Evolutionary conservation across 1,140 invertebrate genomes (phyloP).

Genomic region (Drosophila mayri): DNA sequence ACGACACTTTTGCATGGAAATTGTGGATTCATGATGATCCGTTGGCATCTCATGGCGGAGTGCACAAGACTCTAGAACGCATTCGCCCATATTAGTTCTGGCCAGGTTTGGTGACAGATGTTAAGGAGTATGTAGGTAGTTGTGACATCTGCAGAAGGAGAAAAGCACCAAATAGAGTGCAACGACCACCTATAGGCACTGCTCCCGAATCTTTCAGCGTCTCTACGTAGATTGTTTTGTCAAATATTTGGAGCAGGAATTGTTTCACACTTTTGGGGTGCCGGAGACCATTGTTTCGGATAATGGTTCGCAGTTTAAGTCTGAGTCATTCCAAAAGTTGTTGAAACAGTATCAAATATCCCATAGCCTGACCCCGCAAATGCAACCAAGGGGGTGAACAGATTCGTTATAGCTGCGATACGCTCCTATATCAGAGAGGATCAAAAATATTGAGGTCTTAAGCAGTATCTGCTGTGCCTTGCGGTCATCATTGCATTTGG

Average conservation of each 20-base stretch:
- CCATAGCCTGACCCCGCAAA: conserved; percentile 2
- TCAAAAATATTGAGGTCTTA: not conserved
- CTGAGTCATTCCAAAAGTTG: not conserved
- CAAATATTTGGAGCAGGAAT: not conserved
- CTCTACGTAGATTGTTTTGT: not conserved
- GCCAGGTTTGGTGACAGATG: too few relatives aligned
- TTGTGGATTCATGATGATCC: too few relatives aligned
- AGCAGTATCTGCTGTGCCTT: not conserved
- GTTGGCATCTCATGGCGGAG: too few relatives aligned
- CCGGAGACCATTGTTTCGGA: not conserved
- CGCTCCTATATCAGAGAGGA: not conserved
- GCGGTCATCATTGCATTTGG: not conserved
- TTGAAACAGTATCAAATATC: not conserved
- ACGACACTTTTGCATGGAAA: too few relatives aligned
- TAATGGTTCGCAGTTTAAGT: not conserved
- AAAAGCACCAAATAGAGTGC: too few relatives aligned
- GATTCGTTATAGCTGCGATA: not conserved
- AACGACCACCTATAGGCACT: too few relatives aligned
- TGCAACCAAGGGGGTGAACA: conserved; percentile 1
- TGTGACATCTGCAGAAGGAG: too few relatives aligned
- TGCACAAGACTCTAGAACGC: too few relatives aligned
- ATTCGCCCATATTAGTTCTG: too few relatives aligned
- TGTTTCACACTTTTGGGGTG: not conserved
- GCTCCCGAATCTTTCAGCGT: too few relatives aligned
- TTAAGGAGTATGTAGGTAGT: too few relatives aligned